Conservation (phyloP, 2,797 vertebrate species). For the Malurus splendens region DNA sequence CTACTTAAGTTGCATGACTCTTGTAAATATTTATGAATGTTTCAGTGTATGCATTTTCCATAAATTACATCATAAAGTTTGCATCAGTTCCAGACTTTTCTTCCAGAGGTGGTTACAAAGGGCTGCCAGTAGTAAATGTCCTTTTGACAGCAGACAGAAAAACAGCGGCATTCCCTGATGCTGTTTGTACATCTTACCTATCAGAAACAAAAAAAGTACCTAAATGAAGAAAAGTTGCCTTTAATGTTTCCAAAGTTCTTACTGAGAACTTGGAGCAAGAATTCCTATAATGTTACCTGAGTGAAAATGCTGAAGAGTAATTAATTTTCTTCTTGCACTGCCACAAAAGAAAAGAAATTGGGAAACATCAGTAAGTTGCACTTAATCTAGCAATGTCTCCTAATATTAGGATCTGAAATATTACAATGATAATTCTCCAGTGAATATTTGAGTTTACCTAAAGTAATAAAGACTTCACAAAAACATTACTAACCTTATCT, state of each 20-base stretch:
- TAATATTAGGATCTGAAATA: conserved; percentile 35
- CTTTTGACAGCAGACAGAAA: not conserved
- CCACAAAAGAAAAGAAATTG: not conserved
- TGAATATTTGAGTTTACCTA: not conserved
- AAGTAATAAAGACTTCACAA: conserved; percentile 22
- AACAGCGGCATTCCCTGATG: not conserved
- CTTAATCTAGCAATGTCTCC: conserved; percentile 18
- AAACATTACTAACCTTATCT: not conserved
- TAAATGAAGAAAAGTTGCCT: not conserved
- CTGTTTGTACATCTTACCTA: not conserved
- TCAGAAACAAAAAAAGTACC: not conserved
- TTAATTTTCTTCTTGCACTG: not conserved
- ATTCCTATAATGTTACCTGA: not conserved
- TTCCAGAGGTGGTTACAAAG: not conserved
- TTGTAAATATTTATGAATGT: not conserved
- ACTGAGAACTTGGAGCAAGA: not conserved
- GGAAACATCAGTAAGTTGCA: not conserved
- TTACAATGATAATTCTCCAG: conserved; percentile 18
- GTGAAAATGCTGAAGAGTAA: not conserved
- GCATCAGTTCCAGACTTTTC: not conserved
- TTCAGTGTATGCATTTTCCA: not conserved
- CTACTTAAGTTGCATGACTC: not conserved
- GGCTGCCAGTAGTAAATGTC: not conserved
- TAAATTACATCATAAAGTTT: not conserved
- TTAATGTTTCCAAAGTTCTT: not conserved